phyloP scores from a whole-genome alignment of 1,140 invertebrate species.

The Monochamus saltuarius region DNA sequence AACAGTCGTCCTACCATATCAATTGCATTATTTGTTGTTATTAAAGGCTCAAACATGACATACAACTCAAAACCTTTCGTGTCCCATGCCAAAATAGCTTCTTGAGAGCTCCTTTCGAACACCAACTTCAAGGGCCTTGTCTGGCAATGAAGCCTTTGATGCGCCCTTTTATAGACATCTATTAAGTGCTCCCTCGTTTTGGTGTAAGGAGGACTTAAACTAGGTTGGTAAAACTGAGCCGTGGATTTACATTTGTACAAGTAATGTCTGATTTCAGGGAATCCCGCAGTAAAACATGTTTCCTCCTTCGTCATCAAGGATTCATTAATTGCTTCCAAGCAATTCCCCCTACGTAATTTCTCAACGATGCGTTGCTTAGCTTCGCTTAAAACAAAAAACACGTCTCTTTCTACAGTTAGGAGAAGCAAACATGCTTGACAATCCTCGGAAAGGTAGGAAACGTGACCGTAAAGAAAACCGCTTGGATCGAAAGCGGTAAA shows the following conservation, averaged over 20 bases:
- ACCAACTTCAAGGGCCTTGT: slow-evolving; percentile 83
- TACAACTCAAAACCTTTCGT: slow-evolving; percentile 92
- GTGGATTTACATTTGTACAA: slow-evolving; percentile 91
- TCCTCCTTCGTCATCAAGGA: slow-evolving; percentile 70
- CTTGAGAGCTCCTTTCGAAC: slow-evolving; percentile 78
- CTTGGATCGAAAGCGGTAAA: slow-evolving; percentile 88
- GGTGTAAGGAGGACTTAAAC: slow-evolving; percentile 71
- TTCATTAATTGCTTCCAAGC: slow-evolving; percentile 82
- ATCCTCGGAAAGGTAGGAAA: slow-evolving; percentile 91
- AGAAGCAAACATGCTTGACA: slow-evolving; percentile 90
- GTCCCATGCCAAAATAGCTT: slow-evolving; percentile 91
- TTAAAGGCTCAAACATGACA: slow-evolving; percentile 86
- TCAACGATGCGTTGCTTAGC: slow-evolving; percentile 88
- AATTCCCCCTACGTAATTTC: slow-evolving; percentile 72
- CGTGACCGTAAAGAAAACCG: slow-evolving; percentile 91
- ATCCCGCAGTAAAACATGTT: slow-evolving; percentile 68
- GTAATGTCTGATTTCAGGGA: slow-evolving; percentile 88
- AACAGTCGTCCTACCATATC: slow-evolving; percentile 85
- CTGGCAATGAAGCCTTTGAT: slow-evolving; percentile 78
- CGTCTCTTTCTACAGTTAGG: slow-evolving; percentile 86
- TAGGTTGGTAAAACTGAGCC: slow-evolving; percentile 86
- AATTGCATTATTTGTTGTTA: slow-evolving; percentile 83
- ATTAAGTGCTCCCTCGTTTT: slow-evolving; percentile 63
- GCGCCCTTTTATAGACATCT: slow-evolving; percentile 71
- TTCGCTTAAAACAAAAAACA: slow-evolving; percentile 87